Evolutionary conservation across 2,888 invertebrate species (phyloP), one percentile per base, ranked within the genome.

Genomic region (Leptopterna dolabrata): DNA sequence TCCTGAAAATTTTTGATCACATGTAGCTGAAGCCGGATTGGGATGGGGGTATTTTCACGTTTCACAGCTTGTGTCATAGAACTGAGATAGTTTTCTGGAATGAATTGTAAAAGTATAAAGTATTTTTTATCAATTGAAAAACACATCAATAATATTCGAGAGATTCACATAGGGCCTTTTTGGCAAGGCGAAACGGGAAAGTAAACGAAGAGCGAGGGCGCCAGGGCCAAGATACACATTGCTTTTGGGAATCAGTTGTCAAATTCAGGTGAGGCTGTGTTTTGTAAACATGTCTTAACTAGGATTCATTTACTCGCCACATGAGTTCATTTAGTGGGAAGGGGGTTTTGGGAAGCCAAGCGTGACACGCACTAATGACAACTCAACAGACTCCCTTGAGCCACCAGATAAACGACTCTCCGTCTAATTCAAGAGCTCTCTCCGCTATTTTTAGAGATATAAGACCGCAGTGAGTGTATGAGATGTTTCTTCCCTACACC

Each of bases 271-370:
- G 78, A 78, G 24, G 43, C 78, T 14, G 45, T 78, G 78, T 78
- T 78, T 78, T 6, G 78, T 43, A 78, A 78, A 78, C 78, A 78
- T 45, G 78, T 78, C 78, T 78, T 78, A 43, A 78, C 43, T 43
- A 43, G 78, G 78, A 78, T 78, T 78, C 78, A 78, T 78, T 45
- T 78, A 78, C 78, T 45, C 27, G 78, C 78, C 78, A 78, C 41
- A 78, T 78, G 78, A n/a, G 14, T 45, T 27, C 43, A 27, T 43
- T 45, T 27, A 41, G 78, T 27, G 78, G 27, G 45, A 43, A 43
- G 78, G 45, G n/a, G 36, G 76, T 76, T 36, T 36, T n/a, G 76
- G 76, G 36, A 24, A 41, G 76, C 36, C 36, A n/a, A 76, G 78
- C 19, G 78, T 78, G 43, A 27, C 78, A 78, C 78, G 78, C 78